Base-by-base conservation (phyloP, 2,888 invertebrate species). In the Dynastes tityus region DNA sequence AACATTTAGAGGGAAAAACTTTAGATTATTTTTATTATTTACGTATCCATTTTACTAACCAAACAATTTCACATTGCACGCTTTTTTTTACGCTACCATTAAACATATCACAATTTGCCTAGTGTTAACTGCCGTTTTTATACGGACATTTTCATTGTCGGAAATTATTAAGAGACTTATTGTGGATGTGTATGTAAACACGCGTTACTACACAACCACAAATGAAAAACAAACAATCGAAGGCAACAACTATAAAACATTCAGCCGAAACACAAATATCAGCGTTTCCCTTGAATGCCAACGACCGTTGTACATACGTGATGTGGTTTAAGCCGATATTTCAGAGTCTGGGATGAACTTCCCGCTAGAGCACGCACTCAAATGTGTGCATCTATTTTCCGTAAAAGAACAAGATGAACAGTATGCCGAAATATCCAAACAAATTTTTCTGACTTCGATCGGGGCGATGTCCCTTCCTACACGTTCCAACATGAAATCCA, bases 221-320 rank as follows among this genome's bases (percentile, higher is more conserved):
- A 74, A 74, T 74, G 73, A 74, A 74, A 74, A 61, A 74, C 73
- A 74, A 74, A 74, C 73, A 74, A 74, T 45, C 73, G 45, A 74
- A 40, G 61, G 61, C 61, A 61, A 45, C 73, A 74, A 74, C 73
- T 74, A 63, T 74, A 74, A 74, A 74, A 74, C 61, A 74, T 74
- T 63, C 73, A 74, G 27, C 61, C 61, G 73, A 27, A 74, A 74
- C 73, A 74, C 73, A 74, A 74, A 74, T 74, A 74, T 74, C 73
- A 74, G 49, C 73, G 29, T 74, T 74, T 74, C 29, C 73, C 73
- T 61, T 74, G 73, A 74, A 74, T 29, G 49, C 73, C 49, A 74
- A 74, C 73, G 73, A 61, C 61, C 73, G 73, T 61, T 61, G 73
- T 74, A 74, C 73, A 74, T 74, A 74, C 73, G 73, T 74, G 73